Evolutionary conservation across 2,888 invertebrate species (phyloP).

Genomic region (Drosophila peninsularis): DNA sequence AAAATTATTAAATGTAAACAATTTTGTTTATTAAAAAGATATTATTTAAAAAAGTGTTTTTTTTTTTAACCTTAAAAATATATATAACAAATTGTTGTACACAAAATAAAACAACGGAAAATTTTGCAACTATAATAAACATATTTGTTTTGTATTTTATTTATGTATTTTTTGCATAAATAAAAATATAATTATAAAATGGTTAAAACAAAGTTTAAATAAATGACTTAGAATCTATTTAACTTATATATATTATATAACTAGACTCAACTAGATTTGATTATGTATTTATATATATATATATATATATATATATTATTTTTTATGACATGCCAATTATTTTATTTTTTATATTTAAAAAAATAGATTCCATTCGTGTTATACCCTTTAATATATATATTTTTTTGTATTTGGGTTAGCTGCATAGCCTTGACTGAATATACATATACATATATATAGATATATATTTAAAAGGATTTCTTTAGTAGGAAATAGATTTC

Average conservation of each 20-base stretch:
- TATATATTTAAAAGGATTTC: conserved; percentile 15
- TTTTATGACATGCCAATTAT: conserved; percentile 36
- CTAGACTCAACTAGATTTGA: conserved; percentile 71
- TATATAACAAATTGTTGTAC: not conserved
- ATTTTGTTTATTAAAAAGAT: not conserved
- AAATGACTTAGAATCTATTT: conserved; percentile 59
- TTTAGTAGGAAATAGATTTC: conserved; percentile 40
- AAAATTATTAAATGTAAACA: not conserved
- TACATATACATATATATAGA: conserved; percentile 10
- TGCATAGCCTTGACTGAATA: conserved; percentile 32
- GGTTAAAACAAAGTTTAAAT: conserved; percentile 33
- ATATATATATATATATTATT: not conserved
- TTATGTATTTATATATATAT: conserved; percentile 34
- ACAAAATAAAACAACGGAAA: conserved; percentile 41
- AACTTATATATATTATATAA: conserved; percentile 57
- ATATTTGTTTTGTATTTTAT: conserved; percentile 53
- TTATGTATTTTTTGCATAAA: conserved; percentile 24
- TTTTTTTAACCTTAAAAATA: not conserved
- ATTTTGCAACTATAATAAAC: conserved; percentile 27
- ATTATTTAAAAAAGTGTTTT: conserved; percentile 1
- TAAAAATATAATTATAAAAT: conserved; percentile 27
- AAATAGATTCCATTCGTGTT: conserved; percentile 62
- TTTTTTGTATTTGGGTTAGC: not conserved
- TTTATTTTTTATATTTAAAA: conserved; percentile 52
- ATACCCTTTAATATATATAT: not conserved